phyloP scores from a whole-genome alignment of 2,797 vertebrate genomes.

The Heliangelus exortis region DNA sequence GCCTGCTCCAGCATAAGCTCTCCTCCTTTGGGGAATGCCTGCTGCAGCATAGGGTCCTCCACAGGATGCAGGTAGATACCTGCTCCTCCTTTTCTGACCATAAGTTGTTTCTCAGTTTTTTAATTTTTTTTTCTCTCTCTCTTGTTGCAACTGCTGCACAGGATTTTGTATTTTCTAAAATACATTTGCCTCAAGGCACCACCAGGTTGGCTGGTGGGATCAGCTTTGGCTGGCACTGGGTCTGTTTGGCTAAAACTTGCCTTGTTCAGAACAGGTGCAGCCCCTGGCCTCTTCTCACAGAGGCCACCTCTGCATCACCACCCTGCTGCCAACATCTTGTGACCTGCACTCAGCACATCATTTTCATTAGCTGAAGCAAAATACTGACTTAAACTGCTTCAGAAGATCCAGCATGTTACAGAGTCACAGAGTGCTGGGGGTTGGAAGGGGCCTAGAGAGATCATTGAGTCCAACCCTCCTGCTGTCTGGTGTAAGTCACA shows the following conservation, averaged over 20 bases:
- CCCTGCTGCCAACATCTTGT: fast-evolving
- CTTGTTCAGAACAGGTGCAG: too few relatives aligned
- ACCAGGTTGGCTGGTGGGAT: background rate
- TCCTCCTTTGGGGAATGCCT: background rate
- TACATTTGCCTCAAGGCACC: fast-evolving
- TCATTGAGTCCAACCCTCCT: too few relatives aligned
- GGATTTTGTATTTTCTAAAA: background rate
- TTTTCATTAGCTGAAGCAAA: background rate
- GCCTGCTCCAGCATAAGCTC: background rate
- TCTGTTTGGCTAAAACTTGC: background rate
- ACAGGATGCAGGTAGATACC: background rate
- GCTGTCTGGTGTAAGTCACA: too few relatives aligned
- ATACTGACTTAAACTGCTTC: background rate
- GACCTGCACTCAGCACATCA: background rate
- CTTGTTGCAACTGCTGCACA: background rate
- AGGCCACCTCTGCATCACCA: background rate
- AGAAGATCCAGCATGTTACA: background rate
- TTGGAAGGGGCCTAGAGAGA: too few relatives aligned
- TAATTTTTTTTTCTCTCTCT: background rate
- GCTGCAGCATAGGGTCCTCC: fast-evolving
- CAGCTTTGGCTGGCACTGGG: fast-evolving
- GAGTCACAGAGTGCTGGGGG: too few relatives aligned
- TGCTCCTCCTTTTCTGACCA: background rate
- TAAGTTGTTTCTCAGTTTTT: background rate
- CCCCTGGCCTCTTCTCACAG: background rate